These are phyloP conservation scores for Luehdorfia chinensis DNA, from an alignment of 1,140 invertebrate genomes.

Conservation along the genomic window DNA sequence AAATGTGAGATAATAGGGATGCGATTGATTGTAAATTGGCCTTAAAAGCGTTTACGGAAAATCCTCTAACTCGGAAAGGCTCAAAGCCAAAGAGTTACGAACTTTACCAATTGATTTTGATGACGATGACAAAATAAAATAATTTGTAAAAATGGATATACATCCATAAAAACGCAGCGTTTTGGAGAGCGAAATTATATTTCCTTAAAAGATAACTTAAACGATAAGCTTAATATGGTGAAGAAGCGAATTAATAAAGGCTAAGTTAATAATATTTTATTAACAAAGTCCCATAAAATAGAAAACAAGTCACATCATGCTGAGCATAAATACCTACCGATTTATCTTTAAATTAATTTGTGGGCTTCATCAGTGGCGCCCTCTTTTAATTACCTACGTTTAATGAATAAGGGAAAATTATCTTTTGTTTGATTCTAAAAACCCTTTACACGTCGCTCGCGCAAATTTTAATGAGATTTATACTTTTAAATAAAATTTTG, in stretches of 20 bases:
- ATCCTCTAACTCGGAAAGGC: too few species aligned
- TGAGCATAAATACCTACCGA: slow-evolving; percentile 2
- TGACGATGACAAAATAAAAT: too few species aligned
- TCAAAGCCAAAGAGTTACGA: too few species aligned
- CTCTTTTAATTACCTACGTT: slow-evolving; percentile 41
- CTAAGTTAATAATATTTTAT: slow-evolving; percentile 6
- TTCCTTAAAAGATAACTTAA: too few species aligned
- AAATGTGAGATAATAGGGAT: too few species aligned
- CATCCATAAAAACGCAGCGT: too few species aligned
- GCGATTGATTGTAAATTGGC: too few species aligned
- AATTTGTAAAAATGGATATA: too few species aligned
- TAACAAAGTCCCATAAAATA: slow-evolving; percentile 6
- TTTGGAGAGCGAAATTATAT: too few species aligned
- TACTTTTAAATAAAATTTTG: background rate
- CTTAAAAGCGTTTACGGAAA: too few species aligned
- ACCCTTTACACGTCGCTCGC: slow-evolving; percentile 33
- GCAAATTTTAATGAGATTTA: slow-evolving; percentile 31
- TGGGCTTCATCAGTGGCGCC: slow-evolving; percentile 30
- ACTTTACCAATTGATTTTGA: too few species aligned
- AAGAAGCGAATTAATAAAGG: background rate
- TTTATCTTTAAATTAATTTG: slow-evolving; percentile 23
- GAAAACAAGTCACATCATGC: slow-evolving; percentile 11
- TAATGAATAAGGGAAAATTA: slow-evolving; percentile 50
- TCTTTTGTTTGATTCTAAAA: slow-evolving; percentile 40
- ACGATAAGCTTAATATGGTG: too few species aligned